Conservation (phyloP, 1,140 invertebrate species). For the Apis laboriosa region DNA sequence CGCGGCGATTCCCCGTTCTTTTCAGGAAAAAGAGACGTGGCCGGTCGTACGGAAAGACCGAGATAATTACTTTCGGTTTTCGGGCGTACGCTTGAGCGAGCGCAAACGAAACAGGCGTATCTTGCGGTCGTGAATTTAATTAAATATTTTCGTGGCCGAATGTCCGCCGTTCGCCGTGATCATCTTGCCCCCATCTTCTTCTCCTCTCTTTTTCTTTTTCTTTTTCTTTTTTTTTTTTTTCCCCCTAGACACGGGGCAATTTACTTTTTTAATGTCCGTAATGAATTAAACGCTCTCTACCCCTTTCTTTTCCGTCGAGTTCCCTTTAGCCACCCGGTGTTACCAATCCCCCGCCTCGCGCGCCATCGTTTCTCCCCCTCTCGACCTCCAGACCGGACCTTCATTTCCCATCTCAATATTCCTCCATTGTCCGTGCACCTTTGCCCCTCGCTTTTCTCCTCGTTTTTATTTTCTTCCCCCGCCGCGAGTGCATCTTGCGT, state of each 20-base stretch:
- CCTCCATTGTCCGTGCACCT: conserved; percentile 46
- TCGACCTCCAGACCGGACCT: not conserved
- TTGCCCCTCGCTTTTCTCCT: not conserved
- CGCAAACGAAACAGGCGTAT: conserved; percentile 72
- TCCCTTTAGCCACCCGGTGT: conserved; percentile 36
- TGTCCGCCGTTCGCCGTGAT: conserved; percentile 71
- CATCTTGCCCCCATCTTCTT: conserved; percentile 64
- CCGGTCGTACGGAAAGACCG: conserved; percentile 63
- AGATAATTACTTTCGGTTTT: conserved; percentile 77
- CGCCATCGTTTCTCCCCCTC: not conserved
- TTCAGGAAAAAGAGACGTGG: conserved; percentile 60
- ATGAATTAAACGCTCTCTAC: conserved; percentile 75
- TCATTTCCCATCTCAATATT: conserved; percentile 46
- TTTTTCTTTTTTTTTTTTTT: not conserved
- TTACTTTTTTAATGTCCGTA: conserved; percentile 79
- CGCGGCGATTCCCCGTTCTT: conserved; percentile 43
- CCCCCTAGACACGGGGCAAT: conserved; percentile 72
- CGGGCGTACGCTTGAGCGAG: conserved; percentile 57
- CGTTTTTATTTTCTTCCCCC: conserved; percentile 1
- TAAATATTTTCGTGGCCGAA: conserved; percentile 78
- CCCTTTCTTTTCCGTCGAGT: conserved; percentile 1
- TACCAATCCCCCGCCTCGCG: conserved; percentile 26
- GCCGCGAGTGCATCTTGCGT: not conserved
- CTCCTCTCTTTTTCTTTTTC: not conserved
- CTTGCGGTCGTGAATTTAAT: conserved; percentile 79